Evolutionary conservation across 2,113 vertebrate species (phyloP), one percentile per base, ranked within the genome.

Genomic region (Microtus pennsylvanicus): DNA sequence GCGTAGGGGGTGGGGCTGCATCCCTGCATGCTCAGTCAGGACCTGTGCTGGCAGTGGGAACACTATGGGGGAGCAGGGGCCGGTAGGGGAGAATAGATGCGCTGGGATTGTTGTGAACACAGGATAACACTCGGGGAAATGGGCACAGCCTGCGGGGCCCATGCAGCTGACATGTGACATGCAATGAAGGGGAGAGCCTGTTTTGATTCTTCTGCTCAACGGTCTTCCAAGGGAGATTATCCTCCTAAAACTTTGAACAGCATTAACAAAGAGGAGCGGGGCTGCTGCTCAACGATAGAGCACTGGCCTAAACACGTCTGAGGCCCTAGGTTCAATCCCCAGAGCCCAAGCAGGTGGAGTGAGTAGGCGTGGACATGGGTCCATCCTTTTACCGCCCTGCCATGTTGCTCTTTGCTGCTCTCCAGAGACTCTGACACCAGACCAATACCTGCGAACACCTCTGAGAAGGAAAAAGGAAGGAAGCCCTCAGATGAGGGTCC

Each of bases 1-100:
- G 50, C 2, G 5, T 21, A 16, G 5, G 35, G 21, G 10, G 33
- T 1, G 42, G n/a, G 19, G 30, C 72, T 30, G 16, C 13, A 0
- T 26, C 33, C 38, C 47, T 87, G 33, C 42, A 13, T n/a, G 9
- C 26, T 17, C 33, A 1, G 61, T 50, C 16, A 61, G 28, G 35
- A 24, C 42, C 16, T 67, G 13, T 0, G 1, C 24, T 72, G 50
- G 26, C 14, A 10, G 13, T 35, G 16, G 61, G 47, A 50, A 38
- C 17, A 14, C 14, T 0, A 12, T 3, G 9, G 33, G 42, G n/a
- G 42, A 1, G 0, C 50, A 35, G 65, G 5, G 4, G n/a, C 11
- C 21, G 13, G 30, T 0, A 35, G 1, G 6, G 0, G 7, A 55
- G 2, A 17, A 2, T 2, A 42, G 58, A 52, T 38, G 5, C 33